These are phyloP conservation scores for Octonoba sinensis DNA, from an alignment of 2,888 invertebrate species.

Conservation along the genomic window DNA sequence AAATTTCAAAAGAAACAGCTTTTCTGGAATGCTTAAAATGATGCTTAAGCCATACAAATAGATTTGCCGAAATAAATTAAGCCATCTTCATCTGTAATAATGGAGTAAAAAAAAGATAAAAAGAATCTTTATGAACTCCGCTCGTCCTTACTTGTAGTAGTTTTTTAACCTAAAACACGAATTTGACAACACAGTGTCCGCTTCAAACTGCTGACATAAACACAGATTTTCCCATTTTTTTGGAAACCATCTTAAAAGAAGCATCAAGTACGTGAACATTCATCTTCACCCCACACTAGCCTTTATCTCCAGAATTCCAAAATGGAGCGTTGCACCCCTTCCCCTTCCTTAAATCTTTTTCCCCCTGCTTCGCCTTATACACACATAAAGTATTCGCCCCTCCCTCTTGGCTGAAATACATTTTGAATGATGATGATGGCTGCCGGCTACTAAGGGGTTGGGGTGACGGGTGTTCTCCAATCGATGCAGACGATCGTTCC, in stretches of 20 bases:
- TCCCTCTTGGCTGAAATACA: conserved; percentile 47
- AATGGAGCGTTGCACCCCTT: conserved; percentile 45
- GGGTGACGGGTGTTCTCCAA: conserved; percentile 37
- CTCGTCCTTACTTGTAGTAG: no score
- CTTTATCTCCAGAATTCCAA: conserved; percentile 61
- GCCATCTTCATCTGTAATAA: no score
- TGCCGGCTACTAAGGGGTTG: conserved; percentile 50
- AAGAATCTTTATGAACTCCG: no score
- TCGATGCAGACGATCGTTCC: conserved; percentile 62
- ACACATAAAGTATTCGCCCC: conserved; percentile 26
- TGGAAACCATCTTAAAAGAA: conserved; percentile 28
- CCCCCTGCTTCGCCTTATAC: conserved; percentile 14
- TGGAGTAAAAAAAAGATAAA: no score
- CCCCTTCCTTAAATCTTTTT: conserved; percentile 47
- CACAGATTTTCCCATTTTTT: conserved; percentile 27
- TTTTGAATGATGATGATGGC: conserved; percentile 64
- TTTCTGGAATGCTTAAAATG: no score
- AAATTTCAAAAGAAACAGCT: no score
- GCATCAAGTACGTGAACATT: conserved; percentile 40
- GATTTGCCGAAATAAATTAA: no score
- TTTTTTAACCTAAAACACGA: no score
- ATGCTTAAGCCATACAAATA: no score
- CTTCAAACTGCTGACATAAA: conserved; percentile 55
- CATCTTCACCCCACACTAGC: conserved; percentile 27
- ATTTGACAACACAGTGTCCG: background rate